Evolutionary conservation across 2,797 vertebrate species (phyloP).

Genomic region (Phalanger gymnotis): DNA sequence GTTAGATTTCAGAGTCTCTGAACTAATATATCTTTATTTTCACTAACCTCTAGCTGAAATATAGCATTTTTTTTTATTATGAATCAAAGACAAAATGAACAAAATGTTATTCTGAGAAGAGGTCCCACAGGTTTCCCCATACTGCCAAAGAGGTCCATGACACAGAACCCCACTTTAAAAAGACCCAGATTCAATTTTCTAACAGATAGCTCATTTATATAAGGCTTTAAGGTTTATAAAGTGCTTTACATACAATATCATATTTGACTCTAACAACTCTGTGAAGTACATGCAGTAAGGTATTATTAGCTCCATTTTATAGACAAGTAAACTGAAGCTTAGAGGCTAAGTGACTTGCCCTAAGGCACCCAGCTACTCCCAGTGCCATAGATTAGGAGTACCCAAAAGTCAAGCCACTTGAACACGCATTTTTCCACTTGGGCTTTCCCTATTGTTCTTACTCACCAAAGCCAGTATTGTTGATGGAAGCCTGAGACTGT

Average conservation of each 20-base stretch:
- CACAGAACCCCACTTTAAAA: neutral
- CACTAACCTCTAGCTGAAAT: neutral
- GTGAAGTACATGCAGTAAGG: neutral
- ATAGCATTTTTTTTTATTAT: neutral
- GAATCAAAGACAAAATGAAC: neutral
- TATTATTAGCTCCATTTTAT: neutral
- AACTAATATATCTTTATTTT: neutral
- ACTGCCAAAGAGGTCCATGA: neutral
- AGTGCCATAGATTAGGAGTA: neutral
- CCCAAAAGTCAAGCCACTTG: neutral
- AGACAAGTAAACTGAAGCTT: neutral
- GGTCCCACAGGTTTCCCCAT: neutral
- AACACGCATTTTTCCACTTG: too few relatives aligned
- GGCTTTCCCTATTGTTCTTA: neutral
- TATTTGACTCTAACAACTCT: neutral
- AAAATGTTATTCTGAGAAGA: neutral
- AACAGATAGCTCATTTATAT: neutral
- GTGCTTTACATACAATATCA: neutral
- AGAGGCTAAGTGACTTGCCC: neutral
- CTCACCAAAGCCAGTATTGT: conserved; percentile 86
- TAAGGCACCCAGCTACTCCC: neutral
- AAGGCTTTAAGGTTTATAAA: neutral
- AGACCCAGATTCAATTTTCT: neutral
- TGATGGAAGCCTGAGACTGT: conserved; percentile 84
- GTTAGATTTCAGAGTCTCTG: neutral